Evolutionary conservation across 2,797 vertebrate genomes (phyloP), one percentile per base, ranked within the genome.

Genomic region (Coilia nasus): DNA sequence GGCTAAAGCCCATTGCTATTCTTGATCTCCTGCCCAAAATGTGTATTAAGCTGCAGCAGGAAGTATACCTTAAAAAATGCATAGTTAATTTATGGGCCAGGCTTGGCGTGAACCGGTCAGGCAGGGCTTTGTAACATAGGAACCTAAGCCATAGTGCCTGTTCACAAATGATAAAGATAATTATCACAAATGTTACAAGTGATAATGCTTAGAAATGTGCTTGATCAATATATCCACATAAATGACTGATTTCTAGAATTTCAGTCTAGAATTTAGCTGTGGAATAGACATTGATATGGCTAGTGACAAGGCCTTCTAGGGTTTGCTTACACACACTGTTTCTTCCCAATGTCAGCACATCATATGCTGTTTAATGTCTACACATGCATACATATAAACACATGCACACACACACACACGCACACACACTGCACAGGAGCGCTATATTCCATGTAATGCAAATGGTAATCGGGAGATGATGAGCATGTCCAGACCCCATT

Each of bases 401-500:
- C 46, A 25, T 56, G 41, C 35, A 50, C 41, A 62, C 47, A 82
- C 84, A 57, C 47, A 78, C 62, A 60, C 10, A 75, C 46, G 82
- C 59, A 82, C 78, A 82, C 25, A 71, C 47, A 85, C 25, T 81
- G 41, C 56, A 62, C 82, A 83, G 60, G 47, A 59, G 41, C 46
- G 14, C 81, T 67, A 9, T 84, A 83, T 54, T 82, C 87, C 87
- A 83, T 86, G 83, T 86, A 88, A 84, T 84, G 67, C 41, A 89
- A 86, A 87, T 86, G 83, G 86, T 89, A 88, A 89, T 82, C 82
- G 60, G 86, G 83, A 91, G 71, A 78, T 1, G 88, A 89, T 86
- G 86, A 87, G 82, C 88, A 88, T 87, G 81, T 88, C 87, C 57
- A 85, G 84, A 86, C 82, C 89, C 83, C 81, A 86, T 83, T 82